Conservation (phyloP, 2,113 vertebrate genomes). For the Chamaea fasciata region DNA sequence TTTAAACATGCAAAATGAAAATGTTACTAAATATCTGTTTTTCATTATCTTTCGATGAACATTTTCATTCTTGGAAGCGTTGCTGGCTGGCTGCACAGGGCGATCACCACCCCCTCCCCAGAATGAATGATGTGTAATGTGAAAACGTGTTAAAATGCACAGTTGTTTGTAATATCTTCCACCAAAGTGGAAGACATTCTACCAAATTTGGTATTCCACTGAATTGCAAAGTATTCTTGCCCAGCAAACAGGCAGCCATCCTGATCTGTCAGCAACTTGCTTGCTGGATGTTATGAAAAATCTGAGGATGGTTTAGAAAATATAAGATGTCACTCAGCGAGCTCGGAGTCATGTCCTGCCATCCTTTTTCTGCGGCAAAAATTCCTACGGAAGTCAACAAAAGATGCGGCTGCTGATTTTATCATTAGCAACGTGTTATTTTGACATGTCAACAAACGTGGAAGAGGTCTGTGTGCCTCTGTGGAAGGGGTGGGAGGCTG, state of each 20-base stretch:
- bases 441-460: slow-evolving; percentile 15
- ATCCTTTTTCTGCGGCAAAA: background rate
- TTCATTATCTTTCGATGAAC: slow-evolving; percentile 70
- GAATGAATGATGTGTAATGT: slow-evolving; percentile 11
- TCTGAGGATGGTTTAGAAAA: slow-evolving; percentile 23
- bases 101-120: background rate
- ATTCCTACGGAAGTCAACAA: slow-evolving; percentile 18
- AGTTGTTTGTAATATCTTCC: slow-evolving; percentile 44
- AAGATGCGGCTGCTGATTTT: slow-evolving; percentile 35
- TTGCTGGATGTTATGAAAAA: slow-evolving; percentile 37
- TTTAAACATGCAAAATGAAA: slow-evolving; percentile 77
- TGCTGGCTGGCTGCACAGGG: slow-evolving; percentile 49
- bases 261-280: slow-evolving; percentile 50
- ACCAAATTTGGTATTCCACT: slow-evolving; percentile 65
- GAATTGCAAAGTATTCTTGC: slow-evolving; percentile 4
- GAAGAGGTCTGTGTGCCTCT: background rate
- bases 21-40: slow-evolving; percentile 74
- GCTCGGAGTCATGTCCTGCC: background rate
- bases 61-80: slow-evolving; percentile 62
- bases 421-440: slow-evolving; percentile 33
- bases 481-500: background rate
- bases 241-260: slow-evolving; percentile 30
- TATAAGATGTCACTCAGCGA: background rate
- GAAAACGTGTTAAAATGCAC: slow-evolving; percentile 50
- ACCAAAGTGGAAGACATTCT: slow-evolving; percentile 49